Percentiles rank a stretch among this genome's conserved stretches.
Conservation (phyloP, 1,140 invertebrate species). For the Philaenus spumarius region DNA sequence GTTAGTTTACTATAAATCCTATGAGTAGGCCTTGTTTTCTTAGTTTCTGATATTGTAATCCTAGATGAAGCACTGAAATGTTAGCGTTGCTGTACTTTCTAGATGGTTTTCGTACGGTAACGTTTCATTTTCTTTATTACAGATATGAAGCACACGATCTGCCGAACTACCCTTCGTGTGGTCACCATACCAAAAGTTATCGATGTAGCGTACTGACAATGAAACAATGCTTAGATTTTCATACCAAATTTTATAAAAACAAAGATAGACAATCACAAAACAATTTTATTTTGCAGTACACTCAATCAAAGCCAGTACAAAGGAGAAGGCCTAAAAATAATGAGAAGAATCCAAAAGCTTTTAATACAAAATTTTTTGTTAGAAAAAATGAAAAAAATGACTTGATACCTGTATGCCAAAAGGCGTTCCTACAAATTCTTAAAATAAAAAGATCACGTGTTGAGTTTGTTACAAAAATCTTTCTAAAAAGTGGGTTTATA, state of each 20-base stretch:
- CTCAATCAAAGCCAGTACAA: too few relatives aligned
- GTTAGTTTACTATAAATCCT: constrained; percentile 4
- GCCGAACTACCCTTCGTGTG: too few relatives aligned
- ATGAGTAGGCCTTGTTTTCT: too few relatives aligned
- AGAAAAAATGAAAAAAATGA: background rate
- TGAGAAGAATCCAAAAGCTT: too few relatives aligned
- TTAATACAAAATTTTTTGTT: background rate
- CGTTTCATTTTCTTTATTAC: background rate
- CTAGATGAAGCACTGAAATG: too few relatives aligned
- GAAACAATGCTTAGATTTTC: constrained; percentile 1
- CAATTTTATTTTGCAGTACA: too few relatives aligned
- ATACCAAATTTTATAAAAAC: background rate
- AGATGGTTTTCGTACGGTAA: background rate
- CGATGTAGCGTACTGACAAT: too few relatives aligned
- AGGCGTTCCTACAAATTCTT: background rate
- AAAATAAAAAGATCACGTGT: background rate
- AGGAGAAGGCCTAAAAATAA: too few relatives aligned
- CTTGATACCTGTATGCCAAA: background rate
- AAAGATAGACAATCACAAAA: too few relatives aligned
- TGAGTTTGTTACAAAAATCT: background rate
- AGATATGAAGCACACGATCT: background rate
- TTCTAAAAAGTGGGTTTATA: background rate
- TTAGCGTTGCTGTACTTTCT: constrained; percentile 3
- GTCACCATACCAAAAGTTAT: too few relatives aligned
- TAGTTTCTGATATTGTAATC: too few relatives aligned